phyloP scores from a whole-genome alignment of 2,113 vertebrate genomes.

The Pygoscelis adeliae region DNA sequence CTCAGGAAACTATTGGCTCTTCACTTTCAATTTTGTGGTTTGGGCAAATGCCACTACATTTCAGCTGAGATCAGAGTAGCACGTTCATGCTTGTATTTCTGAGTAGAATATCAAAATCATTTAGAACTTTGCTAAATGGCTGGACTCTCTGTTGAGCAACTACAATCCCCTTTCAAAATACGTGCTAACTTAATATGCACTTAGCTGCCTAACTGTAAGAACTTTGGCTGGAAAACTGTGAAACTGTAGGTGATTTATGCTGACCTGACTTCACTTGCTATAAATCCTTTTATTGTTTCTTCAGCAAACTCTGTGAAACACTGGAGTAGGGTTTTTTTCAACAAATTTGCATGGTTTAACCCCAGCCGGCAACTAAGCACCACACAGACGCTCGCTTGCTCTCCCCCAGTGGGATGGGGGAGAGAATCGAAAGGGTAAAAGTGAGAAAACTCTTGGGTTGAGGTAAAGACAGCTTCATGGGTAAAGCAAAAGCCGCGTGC shows the following conservation, averaged over 20 bases:
- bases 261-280: neutral
- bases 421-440: too few relatives aligned
- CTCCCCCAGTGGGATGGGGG: too few relatives aligned
- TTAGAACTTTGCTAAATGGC: neutral
- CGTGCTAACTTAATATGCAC: neutral
- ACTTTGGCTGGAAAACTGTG: neutral
- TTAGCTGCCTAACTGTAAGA: neutral
- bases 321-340: neutral
- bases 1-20: neutral
- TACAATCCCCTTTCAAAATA: neutral
- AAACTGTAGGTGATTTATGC: neutral
- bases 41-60: neutral
- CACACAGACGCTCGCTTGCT: too few relatives aligned
- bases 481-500: too few relatives aligned
- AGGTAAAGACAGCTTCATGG: too few relatives aligned
- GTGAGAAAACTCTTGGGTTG: too few relatives aligned
- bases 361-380: too few relatives aligned
- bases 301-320: neutral
- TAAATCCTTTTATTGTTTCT: neutral
- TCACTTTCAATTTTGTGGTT: neutral
- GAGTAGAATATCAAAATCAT: neutral
- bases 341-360: neutral
- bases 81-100: neutral
- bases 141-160: neutral
- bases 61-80: neutral